phyloP scores from a whole-genome alignment of 1,140 invertebrate genomes.

The Euura lappo region DNA sequence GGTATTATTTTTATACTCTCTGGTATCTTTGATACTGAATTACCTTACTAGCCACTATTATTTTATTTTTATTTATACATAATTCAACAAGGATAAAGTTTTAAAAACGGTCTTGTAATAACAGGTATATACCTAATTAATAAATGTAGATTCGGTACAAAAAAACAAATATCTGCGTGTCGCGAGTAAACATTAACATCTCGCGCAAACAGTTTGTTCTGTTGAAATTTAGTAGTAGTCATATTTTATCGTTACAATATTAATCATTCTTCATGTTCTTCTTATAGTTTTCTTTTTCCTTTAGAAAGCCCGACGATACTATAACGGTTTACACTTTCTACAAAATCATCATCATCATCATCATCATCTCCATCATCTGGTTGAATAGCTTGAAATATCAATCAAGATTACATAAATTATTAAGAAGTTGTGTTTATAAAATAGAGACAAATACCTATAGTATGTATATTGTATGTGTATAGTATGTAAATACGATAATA shows the following conservation, averaged over 20 bases:
- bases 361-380: neutral
- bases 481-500: conserved; percentile 1
- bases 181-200: conserved; percentile 8
- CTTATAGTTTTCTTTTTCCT: neutral
- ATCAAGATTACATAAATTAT: too few relatives aligned
- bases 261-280: neutral
- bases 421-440: neutral
- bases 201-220: neutral
- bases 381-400: neutral
- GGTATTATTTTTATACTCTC: neutral
- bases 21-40: conserved; percentile 5
- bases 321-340: neutral
- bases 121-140: conserved; percentile 9
- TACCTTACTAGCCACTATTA: conserved; percentile 11
- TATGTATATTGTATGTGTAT: conserved; percentile 2
- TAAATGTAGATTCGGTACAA: conserved; percentile 14
- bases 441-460: neutral
- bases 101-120: conserved; percentile 33
- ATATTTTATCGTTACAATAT: neutral
- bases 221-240: conserved; percentile 2
- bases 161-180: conserved; percentile 3
- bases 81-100: conserved; percentile 41
- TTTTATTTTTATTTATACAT: conserved; percentile 25
- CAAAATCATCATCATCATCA: neutral
- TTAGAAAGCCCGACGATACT: neutral